Conservation (phyloP, 2,888 invertebrate species). For the Epsilonema sp. region DNA sequence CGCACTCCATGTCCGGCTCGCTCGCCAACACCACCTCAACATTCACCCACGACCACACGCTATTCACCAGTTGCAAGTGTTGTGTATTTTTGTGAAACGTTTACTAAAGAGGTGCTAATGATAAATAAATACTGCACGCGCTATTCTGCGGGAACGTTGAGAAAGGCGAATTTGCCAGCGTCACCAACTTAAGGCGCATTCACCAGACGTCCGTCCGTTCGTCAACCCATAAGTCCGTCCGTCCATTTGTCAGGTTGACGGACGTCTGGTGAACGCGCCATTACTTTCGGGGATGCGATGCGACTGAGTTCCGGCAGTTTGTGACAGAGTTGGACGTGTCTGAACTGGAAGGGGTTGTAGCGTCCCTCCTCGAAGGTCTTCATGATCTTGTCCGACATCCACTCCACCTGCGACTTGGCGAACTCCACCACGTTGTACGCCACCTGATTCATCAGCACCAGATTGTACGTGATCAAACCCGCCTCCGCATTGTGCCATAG, state of each 20-base stretch:
- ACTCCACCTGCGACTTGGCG: constrained; percentile 91
- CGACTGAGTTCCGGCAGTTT: constrained; percentile 59
- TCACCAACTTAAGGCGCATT: too few relatives aligned
- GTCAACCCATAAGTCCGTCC: too few relatives aligned
- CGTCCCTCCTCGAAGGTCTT: constrained; percentile 37
- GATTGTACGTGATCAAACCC: constrained; percentile 74
- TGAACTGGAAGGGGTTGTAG: constrained; percentile 74
- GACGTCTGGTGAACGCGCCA: too few relatives aligned
- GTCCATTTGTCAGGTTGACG: too few relatives aligned
- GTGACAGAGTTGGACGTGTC: constrained; percentile 75
- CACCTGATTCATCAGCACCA: constrained; percentile 81
- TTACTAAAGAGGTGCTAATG: too few relatives aligned
- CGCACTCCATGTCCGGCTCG: constrained; percentile 78
- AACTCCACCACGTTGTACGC: constrained; percentile 96
- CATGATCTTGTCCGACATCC: constrained; percentile 98
- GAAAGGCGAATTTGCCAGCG: too few relatives aligned
- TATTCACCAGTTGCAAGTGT: too few relatives aligned
- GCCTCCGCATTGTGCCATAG: constrained; percentile 86
- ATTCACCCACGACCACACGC: too few relatives aligned
- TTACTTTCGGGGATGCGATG: constrained; percentile 63
- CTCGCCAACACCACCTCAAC: constrained; percentile 69
- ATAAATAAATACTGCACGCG: too few relatives aligned
- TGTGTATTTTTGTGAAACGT: too few relatives aligned
- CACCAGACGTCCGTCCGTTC: too few relatives aligned
- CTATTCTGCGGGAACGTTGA: too few relatives aligned